phyloP scores from a whole-genome alignment of 2,113 vertebrate species.

The Macquaria ambigua region DNA sequence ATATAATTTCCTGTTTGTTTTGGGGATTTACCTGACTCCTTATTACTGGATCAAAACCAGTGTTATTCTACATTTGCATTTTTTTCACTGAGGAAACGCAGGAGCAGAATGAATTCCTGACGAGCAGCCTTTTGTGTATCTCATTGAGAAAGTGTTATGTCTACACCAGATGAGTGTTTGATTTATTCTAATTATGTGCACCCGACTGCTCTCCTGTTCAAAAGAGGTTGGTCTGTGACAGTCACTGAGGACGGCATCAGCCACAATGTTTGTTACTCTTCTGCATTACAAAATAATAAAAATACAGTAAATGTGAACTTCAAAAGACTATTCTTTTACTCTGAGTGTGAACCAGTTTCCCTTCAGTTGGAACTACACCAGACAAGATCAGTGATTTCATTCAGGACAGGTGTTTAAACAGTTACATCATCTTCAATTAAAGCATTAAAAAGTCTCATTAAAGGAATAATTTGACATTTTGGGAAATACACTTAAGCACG shows the following conservation, averaged over 20 bases:
- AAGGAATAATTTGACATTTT: conserved; percentile 15
- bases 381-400: conserved; percentile 21
- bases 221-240: conserved; percentile 23
- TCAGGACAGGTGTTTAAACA: conserved; percentile 18
- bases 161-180: conserved; percentile 23
- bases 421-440: not conserved
- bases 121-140: not conserved
- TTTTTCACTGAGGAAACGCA: conserved; percentile 7
- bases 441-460: not conserved
- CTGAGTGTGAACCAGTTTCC: conserved; percentile 4
- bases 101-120: not conserved
- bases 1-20: conserved; percentile 57
- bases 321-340: not conserved
- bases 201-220: conserved; percentile 20
- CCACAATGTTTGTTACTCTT: conserved; percentile 18
- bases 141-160: conserved; percentile 16
- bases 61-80: conserved; percentile 24
- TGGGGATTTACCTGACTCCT: conserved; percentile 9
- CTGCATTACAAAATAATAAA: conserved; percentile 29
- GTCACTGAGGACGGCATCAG: not conserved
- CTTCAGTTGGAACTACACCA: not conserved
- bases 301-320: conserved; percentile 10
- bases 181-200: conserved; percentile 41
- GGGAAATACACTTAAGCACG: not conserved
- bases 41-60: not conserved